A percentile compares a stretch with the other conserved stretches of the same genome.
phyloP scores from a whole-genome alignment of 1,140 invertebrate genomes.

The Bicyclus anynana region DNA sequence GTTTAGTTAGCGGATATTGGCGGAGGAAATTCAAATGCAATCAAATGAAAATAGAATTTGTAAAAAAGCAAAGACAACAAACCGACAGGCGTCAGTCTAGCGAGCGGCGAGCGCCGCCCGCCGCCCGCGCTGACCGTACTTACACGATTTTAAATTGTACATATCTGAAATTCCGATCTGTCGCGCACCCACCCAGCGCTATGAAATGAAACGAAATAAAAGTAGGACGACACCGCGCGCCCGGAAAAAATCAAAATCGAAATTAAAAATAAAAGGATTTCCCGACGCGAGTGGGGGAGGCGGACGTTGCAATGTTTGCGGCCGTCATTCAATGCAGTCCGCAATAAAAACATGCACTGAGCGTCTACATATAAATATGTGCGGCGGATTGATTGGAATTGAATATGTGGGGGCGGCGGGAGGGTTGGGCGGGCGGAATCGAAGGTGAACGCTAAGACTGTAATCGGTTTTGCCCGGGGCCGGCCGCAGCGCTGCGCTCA shows the following conservation, averaged over 20 bases:
- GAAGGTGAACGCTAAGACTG: conserved; percentile 75
- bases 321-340: conserved; percentile 71
- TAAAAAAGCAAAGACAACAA: conserved; percentile 75
- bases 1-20: conserved; percentile 79
- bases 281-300: conserved; percentile 56
- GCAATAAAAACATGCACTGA: conserved; percentile 69
- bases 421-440: conserved; percentile 40
- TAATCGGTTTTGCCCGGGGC: conserved; percentile 73
- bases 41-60: conserved; percentile 77
- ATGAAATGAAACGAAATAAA: conserved; percentile 78
- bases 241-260: conserved; percentile 76
- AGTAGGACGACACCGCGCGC: conserved; percentile 64
- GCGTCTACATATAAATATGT: conserved; percentile 74
- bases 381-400: conserved; percentile 73
- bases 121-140: conserved; percentile 71
- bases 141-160: conserved; percentile 78
- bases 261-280: conserved; percentile 76
- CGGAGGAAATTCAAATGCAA: conserved; percentile 78
- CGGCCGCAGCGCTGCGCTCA: conserved; percentile 58
- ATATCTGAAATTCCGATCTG: conserved; percentile 77
- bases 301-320: conserved; percentile 70
- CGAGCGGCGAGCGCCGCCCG: conserved; percentile 51
- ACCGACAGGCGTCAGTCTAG: conserved; percentile 75
- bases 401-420: conserved; percentile 62
- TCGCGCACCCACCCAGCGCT: conserved; percentile 73